These are phyloP conservation scores for Coecobrya sp. DNA, from an alignment of 2,888 invertebrate species.

Conservation along the genomic window DNA sequence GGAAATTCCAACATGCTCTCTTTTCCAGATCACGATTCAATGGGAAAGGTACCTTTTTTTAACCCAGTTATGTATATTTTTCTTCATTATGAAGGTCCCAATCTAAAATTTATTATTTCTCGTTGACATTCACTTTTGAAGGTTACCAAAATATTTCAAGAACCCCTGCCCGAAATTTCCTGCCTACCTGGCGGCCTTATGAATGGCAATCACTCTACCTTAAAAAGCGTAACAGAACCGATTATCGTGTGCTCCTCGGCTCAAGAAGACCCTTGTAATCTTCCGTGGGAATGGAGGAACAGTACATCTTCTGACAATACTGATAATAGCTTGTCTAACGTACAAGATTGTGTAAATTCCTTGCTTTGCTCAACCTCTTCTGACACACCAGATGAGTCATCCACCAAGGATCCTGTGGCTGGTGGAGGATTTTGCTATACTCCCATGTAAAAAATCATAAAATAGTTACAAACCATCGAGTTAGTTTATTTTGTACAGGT, in stretches of 20 bases:
- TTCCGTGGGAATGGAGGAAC: conserved; percentile 75
- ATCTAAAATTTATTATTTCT: too few species aligned
- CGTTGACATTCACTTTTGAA: neutral
- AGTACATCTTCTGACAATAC: conserved; percentile 72
- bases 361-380: conserved; percentile 61
- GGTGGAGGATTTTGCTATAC: conserved; percentile 75
- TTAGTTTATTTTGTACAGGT: too few species aligned
- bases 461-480: too few species aligned
- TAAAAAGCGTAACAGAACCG: conserved; percentile 55
- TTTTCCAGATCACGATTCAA: conserved; percentile 50
- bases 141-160: conserved; percentile 65
- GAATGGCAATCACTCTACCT: conserved; percentile 14
- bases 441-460: conserved; percentile 55
- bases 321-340: conserved; percentile 53
- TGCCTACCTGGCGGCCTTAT: neutral
- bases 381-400: conserved; percentile 59
- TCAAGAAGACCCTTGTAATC: conserved; percentile 69
- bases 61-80: neutral
- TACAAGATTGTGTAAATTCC: conserved; percentile 72
- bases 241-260: conserved; percentile 1
- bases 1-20: conserved; percentile 40
- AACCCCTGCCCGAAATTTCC: conserved; percentile 27
- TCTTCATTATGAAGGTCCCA: too few species aligned
- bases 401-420: conserved; percentile 71
- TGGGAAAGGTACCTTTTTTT: conserved; percentile 56